A percentile compares a stretch with the other conserved stretches of the same genome.
Conservation (phyloP, 2,113 vertebrate species). For the Polyodon spathula region DNA sequence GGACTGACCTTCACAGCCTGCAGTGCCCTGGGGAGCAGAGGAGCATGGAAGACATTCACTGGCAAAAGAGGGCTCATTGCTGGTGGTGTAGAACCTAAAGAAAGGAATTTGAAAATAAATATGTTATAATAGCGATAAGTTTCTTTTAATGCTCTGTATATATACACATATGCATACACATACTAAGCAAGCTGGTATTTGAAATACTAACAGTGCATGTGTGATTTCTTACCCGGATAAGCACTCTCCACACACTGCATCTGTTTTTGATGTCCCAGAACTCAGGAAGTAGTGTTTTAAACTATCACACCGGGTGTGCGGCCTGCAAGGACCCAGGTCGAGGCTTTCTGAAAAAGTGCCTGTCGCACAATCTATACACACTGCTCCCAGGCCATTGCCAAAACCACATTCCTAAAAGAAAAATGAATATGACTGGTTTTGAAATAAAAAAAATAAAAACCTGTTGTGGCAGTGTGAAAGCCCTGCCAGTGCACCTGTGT, state of each 20-base stretch:
- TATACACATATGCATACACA: no score
- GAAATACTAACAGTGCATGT: background rate
- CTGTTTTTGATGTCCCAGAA: conserved; percentile 41
- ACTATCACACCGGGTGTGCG: conserved; percentile 54
- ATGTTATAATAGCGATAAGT: no score
- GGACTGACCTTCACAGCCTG: conserved; percentile 48
- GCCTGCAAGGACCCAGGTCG: conserved; percentile 47
- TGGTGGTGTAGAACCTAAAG: conserved; percentile 45
- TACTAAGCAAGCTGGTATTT: background rate
- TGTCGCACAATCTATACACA: conserved; percentile 58
- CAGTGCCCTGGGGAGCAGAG: conserved; percentile 25
- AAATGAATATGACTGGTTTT: conserved; percentile 5
- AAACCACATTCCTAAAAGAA: conserved; percentile 44
- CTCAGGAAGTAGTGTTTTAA: conserved; percentile 43
- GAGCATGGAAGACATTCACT: conserved; percentile 43
- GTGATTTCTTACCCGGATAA: conserved; percentile 57
- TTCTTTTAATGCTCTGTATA: no score
- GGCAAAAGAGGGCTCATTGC: background rate
- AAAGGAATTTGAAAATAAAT: background rate
- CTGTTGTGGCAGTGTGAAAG: background rate
- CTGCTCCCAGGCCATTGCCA: conserved; percentile 11
- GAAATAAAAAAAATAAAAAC: background rate
- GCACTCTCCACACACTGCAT: conserved; percentile 70
- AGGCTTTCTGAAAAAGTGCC: conserved; percentile 66
- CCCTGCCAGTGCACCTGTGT: no score